Percentiles rank a stretch among this genome's conserved stretches.
These are phyloP conservation scores for Cirrhinus molitorella DNA, from an alignment of 2,797 vertebrate genomes.

Conservation along the genomic window DNA sequence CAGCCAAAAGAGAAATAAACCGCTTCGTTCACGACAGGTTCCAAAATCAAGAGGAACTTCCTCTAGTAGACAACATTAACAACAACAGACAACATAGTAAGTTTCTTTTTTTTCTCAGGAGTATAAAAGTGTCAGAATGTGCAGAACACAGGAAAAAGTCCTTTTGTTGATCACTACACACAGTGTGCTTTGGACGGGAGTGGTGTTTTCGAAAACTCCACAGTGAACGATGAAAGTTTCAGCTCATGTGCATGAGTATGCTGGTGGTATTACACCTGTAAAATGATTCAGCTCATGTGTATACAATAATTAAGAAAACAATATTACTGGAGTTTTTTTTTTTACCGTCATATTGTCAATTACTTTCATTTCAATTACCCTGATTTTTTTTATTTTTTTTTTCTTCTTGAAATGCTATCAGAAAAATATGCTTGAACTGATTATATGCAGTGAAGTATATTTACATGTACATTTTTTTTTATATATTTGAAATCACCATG, in stretches of 20 bases:
- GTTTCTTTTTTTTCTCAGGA: constrained; percentile 60
- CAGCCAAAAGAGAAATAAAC: constrained; percentile 37
- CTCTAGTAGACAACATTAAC: constrained; percentile 75
- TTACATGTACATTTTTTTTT: constrained; percentile 90
- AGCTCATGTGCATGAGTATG: constrained; percentile 79
- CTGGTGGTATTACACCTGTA: constrained; percentile 90
- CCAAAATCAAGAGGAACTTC: constrained; percentile 71
- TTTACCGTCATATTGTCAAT: constrained; percentile 28
- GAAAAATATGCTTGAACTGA: constrained; percentile 98
- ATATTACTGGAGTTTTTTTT: constrained; percentile 73
- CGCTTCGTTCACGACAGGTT: constrained; percentile 62
- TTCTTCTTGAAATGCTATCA: constrained; percentile 87
- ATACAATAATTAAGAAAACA: constrained; percentile 76
- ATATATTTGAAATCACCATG: constrained; percentile 90
- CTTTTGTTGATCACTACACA: constrained; percentile 78
- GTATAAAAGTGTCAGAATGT: constrained; percentile 84
- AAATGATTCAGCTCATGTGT: constrained; percentile 84
- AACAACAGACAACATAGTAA: constrained; percentile 68
- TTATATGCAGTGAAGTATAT: constrained; percentile 98
- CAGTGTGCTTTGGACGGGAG: constrained; percentile 92
- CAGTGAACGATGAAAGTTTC: constrained; percentile 16
- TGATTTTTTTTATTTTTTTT: constrained; percentile 85
- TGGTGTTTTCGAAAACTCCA: constrained; percentile 51
- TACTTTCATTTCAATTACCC: constrained; percentile 76
- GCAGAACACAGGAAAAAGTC: constrained; percentile 86